These are phyloP conservation scores for Caradrina kadenii DNA, from an alignment of 2,888 invertebrate species.

Conservation along the genomic window DNA sequence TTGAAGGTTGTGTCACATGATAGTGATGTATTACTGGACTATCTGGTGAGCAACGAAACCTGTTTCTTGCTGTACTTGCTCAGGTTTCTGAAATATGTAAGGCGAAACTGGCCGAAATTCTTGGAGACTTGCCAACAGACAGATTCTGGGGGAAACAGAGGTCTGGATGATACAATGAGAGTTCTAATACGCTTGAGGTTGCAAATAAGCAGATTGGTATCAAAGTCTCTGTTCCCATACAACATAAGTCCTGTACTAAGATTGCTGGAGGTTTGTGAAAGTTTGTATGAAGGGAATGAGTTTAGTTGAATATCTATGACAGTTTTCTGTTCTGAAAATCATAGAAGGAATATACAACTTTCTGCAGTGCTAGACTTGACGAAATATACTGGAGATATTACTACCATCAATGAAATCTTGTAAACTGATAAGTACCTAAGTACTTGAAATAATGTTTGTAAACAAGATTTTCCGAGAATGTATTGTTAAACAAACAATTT, in stretches of 20 bases:
- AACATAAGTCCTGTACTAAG: slow-evolving; percentile 97
- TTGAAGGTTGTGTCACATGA: slow-evolving; percentile 95
- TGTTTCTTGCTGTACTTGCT: slow-evolving; percentile 96
- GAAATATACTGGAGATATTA: slow-evolving; percentile 18
- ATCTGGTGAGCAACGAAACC: slow-evolving; percentile 97
- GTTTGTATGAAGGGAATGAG: slow-evolving; percentile 95
- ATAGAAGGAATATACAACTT: slow-evolving; percentile 32
- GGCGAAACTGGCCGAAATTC: slow-evolving; percentile 96
- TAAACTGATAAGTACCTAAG: neutral
- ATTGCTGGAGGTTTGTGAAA: slow-evolving; percentile 95
- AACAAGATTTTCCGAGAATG: neutral
- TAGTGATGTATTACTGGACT: slow-evolving; percentile 95
- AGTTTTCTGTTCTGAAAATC: slow-evolving; percentile 28
- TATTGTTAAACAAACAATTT: neutral
- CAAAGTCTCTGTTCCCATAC: slow-evolving; percentile 96
- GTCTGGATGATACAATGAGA: slow-evolving; percentile 95
- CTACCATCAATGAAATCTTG: neutral
- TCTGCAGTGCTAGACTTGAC: slow-evolving; percentile 24
- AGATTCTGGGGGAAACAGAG: slow-evolving; percentile 88
- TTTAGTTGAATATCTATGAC: slow-evolving; percentile 91
- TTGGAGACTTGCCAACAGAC: slow-evolving; percentile 93
- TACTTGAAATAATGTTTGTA: neutral
- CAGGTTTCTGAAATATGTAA: slow-evolving; percentile 95
- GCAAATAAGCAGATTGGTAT: slow-evolving; percentile 95
- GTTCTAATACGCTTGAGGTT: slow-evolving; percentile 94